Evolutionary conservation across 2,113 vertebrate species (phyloP), one percentile per base, ranked within the genome.

Genomic region (Irena cyanogastra): DNA sequence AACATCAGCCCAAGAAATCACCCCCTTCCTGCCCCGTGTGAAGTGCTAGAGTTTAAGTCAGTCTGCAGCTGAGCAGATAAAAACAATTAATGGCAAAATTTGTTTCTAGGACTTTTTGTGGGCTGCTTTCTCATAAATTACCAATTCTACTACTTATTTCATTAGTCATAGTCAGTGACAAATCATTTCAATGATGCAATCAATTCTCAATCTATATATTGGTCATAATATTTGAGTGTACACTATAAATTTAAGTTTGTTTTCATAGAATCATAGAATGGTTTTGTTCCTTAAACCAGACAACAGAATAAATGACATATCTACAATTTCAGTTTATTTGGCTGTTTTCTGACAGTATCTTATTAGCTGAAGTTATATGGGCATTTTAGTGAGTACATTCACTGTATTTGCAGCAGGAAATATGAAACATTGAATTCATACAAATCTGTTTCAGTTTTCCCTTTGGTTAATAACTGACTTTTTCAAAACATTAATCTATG

Each of bases 381-480:
- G 15, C 27, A 64, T 75, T 92, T 81, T 66, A 78, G 37, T 78
- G 23, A 83, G 39, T 53, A 72, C 42, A 64, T 76, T 93, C 57
- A 68, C 39, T 87, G 27, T 45, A 90, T 77, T 90, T 88, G 61
- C 87, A 72, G 69, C 18, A 91, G 70, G 53, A 95, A 87, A 72
- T 39, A 75, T 3, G 28, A 89, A 96, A 77, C 33, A 74, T 20
- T 89, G 61, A 63, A 91, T 71, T 70, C 70, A 83, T 84, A 64
- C 16, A 85, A 87, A 72, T 75, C 41, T 84, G 37, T 75, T 94
- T 79, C 37, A 72, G 45, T 94, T 93, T 89, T 91, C 45, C 37
- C 37, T 82, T 89, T 4, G 2, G 54, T 87, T 78, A 95, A 60
- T 81, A 78, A 69, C 26, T 61, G 41, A 5, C n/a, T 87, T 95